These are phyloP conservation scores for Chrysomela aeneicollis DNA, from an alignment of 2,888 invertebrate genomes.

Conservation along the genomic window DNA sequence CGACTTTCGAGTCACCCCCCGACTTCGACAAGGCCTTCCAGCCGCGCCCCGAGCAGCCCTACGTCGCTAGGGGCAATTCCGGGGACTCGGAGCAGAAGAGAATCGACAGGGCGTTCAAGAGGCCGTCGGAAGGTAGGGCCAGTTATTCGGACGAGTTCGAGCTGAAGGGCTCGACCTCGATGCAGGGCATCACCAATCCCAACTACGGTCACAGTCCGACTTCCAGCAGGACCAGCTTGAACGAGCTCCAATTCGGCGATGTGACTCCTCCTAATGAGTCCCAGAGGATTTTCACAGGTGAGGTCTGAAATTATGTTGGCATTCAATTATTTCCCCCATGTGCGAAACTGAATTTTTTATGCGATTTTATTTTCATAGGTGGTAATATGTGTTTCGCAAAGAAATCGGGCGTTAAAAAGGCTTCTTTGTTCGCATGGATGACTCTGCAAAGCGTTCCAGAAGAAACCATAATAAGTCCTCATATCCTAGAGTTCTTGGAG, in stretches of 20 bases:
- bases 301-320: conserved; percentile 10
- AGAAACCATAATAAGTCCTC: conserved; percentile 97
- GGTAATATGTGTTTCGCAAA: conserved; percentile 26
- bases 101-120: conserved; percentile 58
- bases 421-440: conserved; percentile 92
- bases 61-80: conserved; percentile 29
- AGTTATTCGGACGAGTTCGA: conserved; percentile 42
- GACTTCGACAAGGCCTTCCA: conserved; percentile 53
- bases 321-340: neutral
- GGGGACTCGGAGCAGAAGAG: conserved; percentile 54
- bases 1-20: conserved; percentile 35
- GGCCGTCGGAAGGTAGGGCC: conserved; percentile 49
- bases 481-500: conserved; percentile 95
- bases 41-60: conserved; percentile 25
- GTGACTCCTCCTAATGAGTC: conserved; percentile 46
- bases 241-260: conserved; percentile 48
- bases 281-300: conserved; percentile 36
- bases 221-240: conserved; percentile 51
- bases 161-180: conserved; percentile 48
- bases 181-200: conserved; percentile 60
- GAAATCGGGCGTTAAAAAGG: conserved; percentile 77
- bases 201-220: conserved; percentile 57
- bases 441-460: conserved; percentile 96
- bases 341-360: too few species aligned
- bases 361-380: conserved; percentile 11